Evolutionary conservation across 2,113 vertebrate species (phyloP).

Genomic region (Scytalopus superciliaris): DNA sequence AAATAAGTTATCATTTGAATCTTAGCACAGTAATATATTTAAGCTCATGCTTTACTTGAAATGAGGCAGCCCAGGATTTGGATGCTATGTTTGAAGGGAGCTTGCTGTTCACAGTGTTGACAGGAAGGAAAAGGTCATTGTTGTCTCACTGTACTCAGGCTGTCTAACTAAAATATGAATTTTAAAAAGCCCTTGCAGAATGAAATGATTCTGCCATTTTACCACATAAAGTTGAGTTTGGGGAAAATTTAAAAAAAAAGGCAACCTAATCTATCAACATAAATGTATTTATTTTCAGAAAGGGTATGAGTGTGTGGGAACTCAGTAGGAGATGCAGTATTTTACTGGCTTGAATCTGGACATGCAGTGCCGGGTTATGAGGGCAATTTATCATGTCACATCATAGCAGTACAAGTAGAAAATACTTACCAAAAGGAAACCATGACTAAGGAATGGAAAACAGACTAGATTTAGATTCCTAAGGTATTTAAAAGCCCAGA

Average conservation of each 20-base stretch:
- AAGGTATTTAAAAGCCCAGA: neutral
- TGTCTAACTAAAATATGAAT: neutral
- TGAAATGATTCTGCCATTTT: neutral
- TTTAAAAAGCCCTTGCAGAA: neutral
- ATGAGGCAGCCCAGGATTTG: neutral
- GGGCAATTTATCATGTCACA: neutral
- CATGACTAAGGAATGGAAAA: neutral
- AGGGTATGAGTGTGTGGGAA: neutral
- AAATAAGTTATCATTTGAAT: slow-evolving; percentile 12
- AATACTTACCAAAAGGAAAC: neutral
- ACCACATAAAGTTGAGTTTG: neutral
- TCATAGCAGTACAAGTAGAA: neutral
- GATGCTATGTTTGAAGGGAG: neutral
- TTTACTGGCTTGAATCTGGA: neutral
- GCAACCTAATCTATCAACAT: neutral
- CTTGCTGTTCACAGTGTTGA: neutral
- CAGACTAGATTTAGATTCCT: neutral
- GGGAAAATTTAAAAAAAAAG: neutral
- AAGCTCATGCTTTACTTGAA: slow-evolving; percentile 6
- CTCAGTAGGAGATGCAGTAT: neutral
- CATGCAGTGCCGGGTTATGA: neutral
- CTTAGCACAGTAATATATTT: neutral
- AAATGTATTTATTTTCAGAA: neutral
- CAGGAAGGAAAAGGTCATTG: neutral
- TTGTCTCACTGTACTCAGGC: neutral